Base-by-base conservation (phyloP, 2,888 invertebrate genomes). In the Patella caerulea region DNA sequence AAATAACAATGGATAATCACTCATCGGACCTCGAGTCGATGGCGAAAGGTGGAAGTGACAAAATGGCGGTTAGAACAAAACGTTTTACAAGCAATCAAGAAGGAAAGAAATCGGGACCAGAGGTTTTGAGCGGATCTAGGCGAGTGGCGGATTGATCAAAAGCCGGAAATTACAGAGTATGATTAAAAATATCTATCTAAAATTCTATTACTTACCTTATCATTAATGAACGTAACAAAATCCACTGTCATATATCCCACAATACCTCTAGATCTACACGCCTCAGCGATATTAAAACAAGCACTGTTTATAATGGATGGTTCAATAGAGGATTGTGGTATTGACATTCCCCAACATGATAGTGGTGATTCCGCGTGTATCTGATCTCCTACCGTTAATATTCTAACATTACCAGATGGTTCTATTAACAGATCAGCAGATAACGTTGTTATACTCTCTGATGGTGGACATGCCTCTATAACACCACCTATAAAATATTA, bases 151-250 rank as follows among this genome's bases (percentile, higher is more conserved):
- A n/a, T n/a, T n/a, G n/a, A n/a, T n/a, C n/a, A n/a, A n/a, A n/a
- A n/a, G n/a, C n/a, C n/a, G n/a, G n/a, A n/a, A n/a, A n/a, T n/a
- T n/a, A n/a, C n/a, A n/a, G n/a, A n/a, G n/a, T n/a, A 45, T 45
- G 45, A 9, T 45, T 45, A 45, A 45, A 45, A 45, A 45, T 45
- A 45, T 9, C 9, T 45, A 45, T 45, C 9, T 45, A 45, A 45
- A 45, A 45, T 45, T 45, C 45, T 45, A 45, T 45, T 45, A 24
- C 24, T 24, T 65, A 65, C 65, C 65, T 86, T 85, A 0, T 87
- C 86, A 78, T 91, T 86, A 70, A 92, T 91, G 82, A 91, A 92
- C 9, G 91, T 91, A 52, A 90, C 89, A 87, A 92, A 92, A 81
- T 91, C 91, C n/a, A 92, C 82, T 54, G 88, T 83, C 79, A 91